Conservation (phyloP, 2,888 invertebrate species). For the Phyllotreta cruciferae region DNA sequence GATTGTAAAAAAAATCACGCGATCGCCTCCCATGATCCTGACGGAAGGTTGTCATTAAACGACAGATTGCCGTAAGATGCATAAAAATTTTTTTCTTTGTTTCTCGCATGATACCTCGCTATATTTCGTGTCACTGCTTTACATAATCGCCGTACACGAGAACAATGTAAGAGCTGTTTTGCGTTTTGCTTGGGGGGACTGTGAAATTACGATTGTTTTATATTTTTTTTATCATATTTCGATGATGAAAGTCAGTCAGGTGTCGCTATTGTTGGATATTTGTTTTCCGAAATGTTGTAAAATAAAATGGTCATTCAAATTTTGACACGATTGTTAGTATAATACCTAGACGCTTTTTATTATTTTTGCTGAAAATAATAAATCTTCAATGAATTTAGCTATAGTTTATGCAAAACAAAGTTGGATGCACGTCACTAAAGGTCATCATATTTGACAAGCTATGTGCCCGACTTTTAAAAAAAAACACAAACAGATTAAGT, state of each 20-base stretch:
- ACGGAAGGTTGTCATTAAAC: constrained; percentile 56
- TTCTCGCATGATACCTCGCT: constrained; percentile 47
- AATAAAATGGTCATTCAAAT: too few relatives aligned
- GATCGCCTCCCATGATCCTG: constrained; percentile 49
- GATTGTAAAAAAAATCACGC: constrained; percentile 35
- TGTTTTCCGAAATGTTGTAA: neutral
- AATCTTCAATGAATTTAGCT: too few relatives aligned
- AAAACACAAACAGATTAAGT: too few relatives aligned
- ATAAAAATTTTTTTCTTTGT: constrained; percentile 43
- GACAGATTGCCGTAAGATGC: constrained; percentile 54
- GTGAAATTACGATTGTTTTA: constrained; percentile 20
- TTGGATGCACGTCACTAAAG: too few relatives aligned
- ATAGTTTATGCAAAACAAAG: too few relatives aligned
- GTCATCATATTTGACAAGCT: too few relatives aligned
- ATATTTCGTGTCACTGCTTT: constrained; percentile 51
- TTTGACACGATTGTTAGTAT: too few relatives aligned
- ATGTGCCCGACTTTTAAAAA: too few relatives aligned
- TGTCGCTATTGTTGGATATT: neutral
- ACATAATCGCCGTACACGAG: constrained; percentile 48
- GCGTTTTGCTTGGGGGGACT: constrained; percentile 40
- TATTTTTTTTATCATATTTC: constrained; percentile 13
- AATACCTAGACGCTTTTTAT: too few relatives aligned
- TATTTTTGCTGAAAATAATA: too few relatives aligned
- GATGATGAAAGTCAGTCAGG: constrained; percentile 9
- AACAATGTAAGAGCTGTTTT: constrained; percentile 43